Conservation (phyloP, 2,888 invertebrate species). For the Baccha elongata region DNA sequence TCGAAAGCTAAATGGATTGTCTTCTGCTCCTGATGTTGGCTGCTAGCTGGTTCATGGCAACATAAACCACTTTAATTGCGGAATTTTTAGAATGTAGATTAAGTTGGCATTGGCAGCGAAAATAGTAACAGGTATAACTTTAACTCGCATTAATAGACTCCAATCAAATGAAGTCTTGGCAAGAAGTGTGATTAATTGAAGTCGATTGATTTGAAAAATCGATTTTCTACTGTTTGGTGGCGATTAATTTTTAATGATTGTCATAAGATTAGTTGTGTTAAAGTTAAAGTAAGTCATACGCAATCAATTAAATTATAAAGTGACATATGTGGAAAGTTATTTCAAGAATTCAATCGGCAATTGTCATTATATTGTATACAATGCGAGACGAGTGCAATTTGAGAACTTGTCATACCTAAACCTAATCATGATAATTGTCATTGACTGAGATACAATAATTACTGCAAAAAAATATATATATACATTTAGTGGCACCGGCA, state of each 20-base stretch:
- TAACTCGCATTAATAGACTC: slow-evolving; percentile 64
- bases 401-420: no score
- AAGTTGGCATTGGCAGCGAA: slow-evolving; percentile 36
- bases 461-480: no score
- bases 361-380: no score
- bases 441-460: no score
- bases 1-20: no score
- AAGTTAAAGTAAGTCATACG: slow-evolving; percentile 20
- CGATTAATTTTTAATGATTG: slow-evolving; percentile 15
- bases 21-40: background rate
- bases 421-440: no score
- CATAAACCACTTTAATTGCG: slow-evolving; percentile 50
- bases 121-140: slow-evolving; percentile 25
- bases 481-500: no score
- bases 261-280: background rate
- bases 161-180: slow-evolving; percentile 57
- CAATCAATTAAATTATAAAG: slow-evolving; percentile 41
- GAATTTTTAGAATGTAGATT: slow-evolving; percentile 58
- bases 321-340: slow-evolving; percentile 44
- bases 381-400: no score
- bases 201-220: slow-evolving; percentile 41
- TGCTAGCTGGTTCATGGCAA: slow-evolving; percentile 21
- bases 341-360: slow-evolving; percentile 28
- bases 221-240: slow-evolving; percentile 22
- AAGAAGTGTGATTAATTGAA: slow-evolving; percentile 63